phyloP scores from a whole-genome alignment of 2,888 invertebrate genomes.

The Pantelozetes paolii region DNA sequence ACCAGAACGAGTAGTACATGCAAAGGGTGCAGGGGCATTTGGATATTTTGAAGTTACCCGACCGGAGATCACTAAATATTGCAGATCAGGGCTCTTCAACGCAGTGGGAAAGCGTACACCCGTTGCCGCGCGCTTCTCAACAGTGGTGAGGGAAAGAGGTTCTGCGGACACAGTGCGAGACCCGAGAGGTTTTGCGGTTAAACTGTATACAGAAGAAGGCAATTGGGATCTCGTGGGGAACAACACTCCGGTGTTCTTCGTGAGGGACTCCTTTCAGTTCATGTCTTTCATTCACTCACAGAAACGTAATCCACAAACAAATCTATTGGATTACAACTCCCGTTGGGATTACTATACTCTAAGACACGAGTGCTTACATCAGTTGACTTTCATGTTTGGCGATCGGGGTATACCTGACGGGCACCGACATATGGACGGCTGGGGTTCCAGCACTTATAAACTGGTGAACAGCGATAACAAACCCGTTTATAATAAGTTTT shows the following conservation, averaged over 20 bases:
- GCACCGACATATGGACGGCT: slow-evolving; percentile 88
- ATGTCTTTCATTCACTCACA: slow-evolving; percentile 95
- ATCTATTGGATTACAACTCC: slow-evolving; percentile 84
- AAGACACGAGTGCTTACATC: slow-evolving; percentile 80
- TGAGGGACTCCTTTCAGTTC: slow-evolving; percentile 82
- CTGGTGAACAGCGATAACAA: slow-evolving; percentile 69
- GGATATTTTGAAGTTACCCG: slow-evolving; percentile 75
- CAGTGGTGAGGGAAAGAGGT: slow-evolving; percentile 78
- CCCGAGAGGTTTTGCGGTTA: slow-evolving; percentile 85
- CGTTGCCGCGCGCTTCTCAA: slow-evolving; percentile 73
- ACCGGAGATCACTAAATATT: slow-evolving; percentile 73
- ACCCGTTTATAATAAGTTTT: slow-evolving; percentile 82
- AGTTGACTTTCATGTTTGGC: slow-evolving; percentile 74
- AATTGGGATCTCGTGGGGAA: slow-evolving; percentile 81
- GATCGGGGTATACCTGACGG: slow-evolving; percentile 93
- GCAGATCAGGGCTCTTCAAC: slow-evolving; percentile 72
- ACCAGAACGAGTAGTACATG: slow-evolving; percentile 92
- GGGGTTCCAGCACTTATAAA: slow-evolving; percentile 90
- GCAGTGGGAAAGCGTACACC: slow-evolving; percentile 73
- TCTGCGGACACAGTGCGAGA: slow-evolving; percentile 86
- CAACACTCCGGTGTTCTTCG: slow-evolving; percentile 88
- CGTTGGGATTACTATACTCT: slow-evolving; percentile 92
- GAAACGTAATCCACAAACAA: slow-evolving; percentile 81
- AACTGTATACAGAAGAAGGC: slow-evolving; percentile 88
- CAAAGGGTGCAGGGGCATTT: slow-evolving; percentile 85